Conservation (phyloP, 1,140 invertebrate genomes). For the Hyles vespertilio region DNA sequence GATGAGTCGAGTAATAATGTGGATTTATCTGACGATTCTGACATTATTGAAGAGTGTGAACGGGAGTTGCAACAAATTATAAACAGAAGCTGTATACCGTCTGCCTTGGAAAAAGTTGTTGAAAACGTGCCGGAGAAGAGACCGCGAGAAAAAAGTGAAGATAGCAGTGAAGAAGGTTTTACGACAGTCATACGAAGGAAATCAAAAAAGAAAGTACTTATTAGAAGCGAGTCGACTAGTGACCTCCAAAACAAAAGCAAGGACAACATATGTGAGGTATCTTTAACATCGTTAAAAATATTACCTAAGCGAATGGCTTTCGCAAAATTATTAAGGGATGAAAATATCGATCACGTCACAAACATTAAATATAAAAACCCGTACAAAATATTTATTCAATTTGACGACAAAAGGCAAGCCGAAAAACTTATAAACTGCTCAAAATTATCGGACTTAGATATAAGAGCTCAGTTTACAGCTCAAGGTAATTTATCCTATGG, state of each 20-base stretch:
- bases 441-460: constrained; percentile 16
- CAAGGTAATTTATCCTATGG: constrained; percentile 21
- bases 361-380: constrained; percentile 29
- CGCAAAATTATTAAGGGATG: constrained; percentile 23
- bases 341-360: constrained; percentile 18
- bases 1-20: no score
- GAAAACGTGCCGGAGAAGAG: no score
- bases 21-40: no score
- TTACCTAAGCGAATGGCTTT: constrained; percentile 29
- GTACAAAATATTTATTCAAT: constrained; percentile 19
- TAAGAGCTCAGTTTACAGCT: constrained; percentile 13
- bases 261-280: constrained; percentile 4
- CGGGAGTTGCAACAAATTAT: no score
- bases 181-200: constrained; percentile 1
- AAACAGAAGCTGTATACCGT: no score
- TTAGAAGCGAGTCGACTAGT: neutral
- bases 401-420: constrained; percentile 14
- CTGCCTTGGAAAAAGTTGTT: no score
- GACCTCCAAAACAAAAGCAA: no score
- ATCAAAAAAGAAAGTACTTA: neutral
- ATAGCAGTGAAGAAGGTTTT: constrained; percentile 5
- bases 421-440: constrained; percentile 14
- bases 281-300: constrained; percentile 9
- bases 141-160: neutral
- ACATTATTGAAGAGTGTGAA: no score